Conservation (phyloP, 1,140 invertebrate species). For the Anagrus nilaparvatae region DNA sequence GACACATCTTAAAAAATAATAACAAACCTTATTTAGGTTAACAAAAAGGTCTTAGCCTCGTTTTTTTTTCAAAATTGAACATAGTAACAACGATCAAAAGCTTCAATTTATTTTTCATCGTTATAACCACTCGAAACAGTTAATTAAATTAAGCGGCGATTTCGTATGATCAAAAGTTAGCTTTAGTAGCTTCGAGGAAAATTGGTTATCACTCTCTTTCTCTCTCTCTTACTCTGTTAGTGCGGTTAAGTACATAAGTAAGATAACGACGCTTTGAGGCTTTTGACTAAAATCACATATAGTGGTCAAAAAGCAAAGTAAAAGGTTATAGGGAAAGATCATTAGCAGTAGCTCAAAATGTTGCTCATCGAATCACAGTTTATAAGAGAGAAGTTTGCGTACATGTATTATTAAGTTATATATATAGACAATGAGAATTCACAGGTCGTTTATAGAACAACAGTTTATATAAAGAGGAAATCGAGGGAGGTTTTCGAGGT, state of each 20-base stretch:
- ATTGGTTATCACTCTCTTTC: slow-evolving; percentile 8
- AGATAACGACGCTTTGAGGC: slow-evolving; percentile 37
- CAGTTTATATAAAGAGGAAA: neutral
- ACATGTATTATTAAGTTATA: too few species aligned
- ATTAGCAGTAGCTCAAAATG: slow-evolving; percentile 17
- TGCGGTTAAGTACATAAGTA: slow-evolving; percentile 16
- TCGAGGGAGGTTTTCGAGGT: too few species aligned
- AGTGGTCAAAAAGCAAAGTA: too few species aligned
- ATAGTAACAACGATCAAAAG: too few species aligned
- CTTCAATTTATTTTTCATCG: too few species aligned
- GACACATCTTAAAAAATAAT: too few species aligned
- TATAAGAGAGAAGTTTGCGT: slow-evolving; percentile 2
- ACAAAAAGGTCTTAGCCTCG: too few species aligned
- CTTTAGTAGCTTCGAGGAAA: slow-evolving; percentile 2
- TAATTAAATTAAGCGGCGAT: slow-evolving; percentile 20
- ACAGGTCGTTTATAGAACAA: too few species aligned
- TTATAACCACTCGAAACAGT: too few species aligned
- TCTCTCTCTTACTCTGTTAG: slow-evolving; percentile 5
- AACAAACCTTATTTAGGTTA: too few species aligned
- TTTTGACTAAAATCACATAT: slow-evolving; percentile 30
- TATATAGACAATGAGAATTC: too few species aligned
- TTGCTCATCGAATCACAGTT: slow-evolving; percentile 16
- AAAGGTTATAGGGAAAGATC: slow-evolving; percentile 19
- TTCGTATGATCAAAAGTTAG: slow-evolving; percentile 13
- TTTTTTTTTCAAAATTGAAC: too few species aligned